Base-by-base conservation (phyloP, 2,113 vertebrate species). In the Alexandromys fortis region DNA sequence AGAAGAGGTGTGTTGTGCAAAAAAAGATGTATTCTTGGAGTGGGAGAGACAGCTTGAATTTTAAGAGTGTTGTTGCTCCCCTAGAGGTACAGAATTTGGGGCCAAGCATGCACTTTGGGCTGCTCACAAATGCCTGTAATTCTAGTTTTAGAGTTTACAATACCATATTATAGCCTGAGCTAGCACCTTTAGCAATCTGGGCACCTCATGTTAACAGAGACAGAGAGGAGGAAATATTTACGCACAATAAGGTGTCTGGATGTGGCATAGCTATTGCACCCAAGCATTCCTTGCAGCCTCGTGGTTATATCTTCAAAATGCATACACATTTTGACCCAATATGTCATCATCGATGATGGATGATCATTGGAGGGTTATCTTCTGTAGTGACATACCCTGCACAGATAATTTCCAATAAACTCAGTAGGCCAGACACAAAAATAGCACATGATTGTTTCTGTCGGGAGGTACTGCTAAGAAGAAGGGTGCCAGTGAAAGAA, bases 41-140 rank as follows among this genome's bases (percentile, higher is more conserved):
- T 45, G 19, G 24, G 16, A 42, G 8, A 45, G 26, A 85, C 5
- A 5, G 61, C 14, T 47, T 45, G 22, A 33, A 65, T 67, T 33
- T 63, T 67, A 38, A 61, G 24, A 26, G 12, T 42, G 14, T 85
- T 33, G 2, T 24, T 47, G 26, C 4, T 65, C 42, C 42, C 14
- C 30, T 4, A 30, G 2, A 47, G 82, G 58, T 45, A 8, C 28
- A 47, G 38, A 85, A 65, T 45, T 85, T 28, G 13, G 16, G 12
- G 5, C 3, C 16, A 12, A 22, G 16, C 4, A 45, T 3, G 2
- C 38, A 63, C 1, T 1, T 10, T 19, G 1, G 58, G 6, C n/a
- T 28, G 3, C 13, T 85, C 10, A 65, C 26, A 47, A 19, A 4
- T 45, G 16, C 16, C 61, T 45, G 1, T 65, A 65, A 21, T 19